A percentile compares a stretch with the other conserved stretches of the same genome.
phyloP scores from a whole-genome alignment of 2,797 vertebrate species.

The Neopelma chrysocephalum region DNA sequence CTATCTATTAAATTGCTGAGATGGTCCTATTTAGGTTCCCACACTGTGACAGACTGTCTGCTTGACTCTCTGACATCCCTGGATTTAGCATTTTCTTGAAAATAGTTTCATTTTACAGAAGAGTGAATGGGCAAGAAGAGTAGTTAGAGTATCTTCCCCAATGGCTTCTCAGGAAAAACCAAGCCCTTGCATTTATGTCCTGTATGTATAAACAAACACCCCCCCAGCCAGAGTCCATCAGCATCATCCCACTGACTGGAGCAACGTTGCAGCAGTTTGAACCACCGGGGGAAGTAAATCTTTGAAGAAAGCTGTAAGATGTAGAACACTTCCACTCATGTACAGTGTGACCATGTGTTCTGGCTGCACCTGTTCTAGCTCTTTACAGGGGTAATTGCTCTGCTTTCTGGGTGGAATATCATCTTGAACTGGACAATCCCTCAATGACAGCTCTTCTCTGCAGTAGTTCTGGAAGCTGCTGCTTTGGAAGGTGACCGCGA shows the following conservation, averaged over 20 bases:
- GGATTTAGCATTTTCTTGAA: background rate
- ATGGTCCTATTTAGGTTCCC: too few relatives aligned
- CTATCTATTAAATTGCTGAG: background rate
- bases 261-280: background rate
- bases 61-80: background rate
- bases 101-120: background rate
- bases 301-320: background rate
- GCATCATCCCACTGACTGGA: background rate
- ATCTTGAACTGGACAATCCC: background rate
- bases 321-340: background rate
- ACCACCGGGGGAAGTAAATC: background rate
- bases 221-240: background rate
- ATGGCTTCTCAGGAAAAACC: background rate
- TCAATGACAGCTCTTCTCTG: background rate
- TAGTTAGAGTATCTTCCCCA: background rate
- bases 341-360: rapidly evolving
- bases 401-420: background rate
- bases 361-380: background rate
- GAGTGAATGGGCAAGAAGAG: background rate
- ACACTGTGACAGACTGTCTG: background rate
- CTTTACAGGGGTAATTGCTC: background rate
- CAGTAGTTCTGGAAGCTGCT: background rate
- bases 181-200: background rate
- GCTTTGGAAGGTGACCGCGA: background rate
- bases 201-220: background rate